phyloP scores from a whole-genome alignment of 2,888 invertebrate species.

The Ectemnius continuus region DNA sequence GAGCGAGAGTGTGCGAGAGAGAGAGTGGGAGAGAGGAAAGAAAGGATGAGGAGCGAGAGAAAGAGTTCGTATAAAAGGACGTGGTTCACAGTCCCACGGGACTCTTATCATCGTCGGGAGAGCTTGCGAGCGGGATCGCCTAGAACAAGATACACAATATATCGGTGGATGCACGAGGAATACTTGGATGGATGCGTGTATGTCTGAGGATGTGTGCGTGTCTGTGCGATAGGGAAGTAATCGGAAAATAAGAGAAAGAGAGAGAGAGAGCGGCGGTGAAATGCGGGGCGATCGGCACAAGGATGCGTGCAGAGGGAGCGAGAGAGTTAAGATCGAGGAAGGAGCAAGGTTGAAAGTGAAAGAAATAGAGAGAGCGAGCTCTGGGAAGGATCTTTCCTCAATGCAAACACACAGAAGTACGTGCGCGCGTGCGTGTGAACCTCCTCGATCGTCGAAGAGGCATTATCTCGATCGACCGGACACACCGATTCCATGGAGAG shows the following conservation, averaged over 20 bases:
- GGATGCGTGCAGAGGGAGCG: conserved; percentile 10
- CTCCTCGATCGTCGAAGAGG: conserved; percentile 40
- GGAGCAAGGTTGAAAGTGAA: neutral
- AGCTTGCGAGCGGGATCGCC: conserved; percentile 5
- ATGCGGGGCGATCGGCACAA: neutral
- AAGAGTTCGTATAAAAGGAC: conserved; percentile 10
- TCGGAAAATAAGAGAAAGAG: neutral
- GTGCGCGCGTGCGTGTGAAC: conserved; percentile 53
- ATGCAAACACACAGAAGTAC: conserved; percentile 31
- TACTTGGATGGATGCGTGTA: conserved; percentile 17
- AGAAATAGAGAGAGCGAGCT: conserved; percentile 16
- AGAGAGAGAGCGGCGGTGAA: neutral
- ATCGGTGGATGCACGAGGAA: conserved; percentile 32
- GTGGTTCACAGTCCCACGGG: conserved; percentile 22
- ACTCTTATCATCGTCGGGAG: conserved; percentile 30
- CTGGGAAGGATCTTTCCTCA: conserved; percentile 13
- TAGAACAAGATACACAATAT: neutral
- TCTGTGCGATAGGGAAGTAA: conserved; percentile 12
- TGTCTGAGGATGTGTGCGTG: conserved; percentile 12
- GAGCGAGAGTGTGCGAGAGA: conserved; percentile 24
- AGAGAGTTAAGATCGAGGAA: neutral
- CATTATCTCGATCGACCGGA: conserved; percentile 14
- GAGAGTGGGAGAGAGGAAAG: conserved; percentile 16
- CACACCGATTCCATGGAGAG: conserved; percentile 6
- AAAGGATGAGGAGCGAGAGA: conserved; percentile 35